phyloP scores from a whole-genome alignment of 2,888 invertebrate species.

The Amphipyra berbera region DNA sequence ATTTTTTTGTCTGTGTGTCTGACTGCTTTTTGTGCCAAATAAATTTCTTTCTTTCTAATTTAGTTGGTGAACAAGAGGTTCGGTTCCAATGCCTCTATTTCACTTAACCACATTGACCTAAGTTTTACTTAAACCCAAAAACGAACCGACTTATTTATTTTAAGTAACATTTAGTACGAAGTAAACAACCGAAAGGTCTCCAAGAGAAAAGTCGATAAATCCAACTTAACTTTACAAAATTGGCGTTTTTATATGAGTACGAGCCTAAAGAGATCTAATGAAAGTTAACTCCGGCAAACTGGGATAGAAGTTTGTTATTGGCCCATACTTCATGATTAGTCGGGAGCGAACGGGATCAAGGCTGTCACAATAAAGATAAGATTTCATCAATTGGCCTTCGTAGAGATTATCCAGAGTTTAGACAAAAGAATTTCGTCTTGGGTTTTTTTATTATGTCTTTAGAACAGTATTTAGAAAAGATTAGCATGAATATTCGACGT shows the following conservation, averaged over 20 bases:
- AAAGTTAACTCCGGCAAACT: conserved; percentile 63
- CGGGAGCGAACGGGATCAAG: conserved; percentile 62
- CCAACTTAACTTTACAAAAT: conserved; percentile 69
- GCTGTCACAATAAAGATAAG: conserved; percentile 74
- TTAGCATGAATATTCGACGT: too few species aligned
- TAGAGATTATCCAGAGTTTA: conserved; percentile 55
- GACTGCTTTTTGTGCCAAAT: too few species aligned
- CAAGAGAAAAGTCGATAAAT: conserved; percentile 63
- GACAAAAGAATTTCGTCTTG: conserved; percentile 41
- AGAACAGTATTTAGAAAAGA: too few species aligned
- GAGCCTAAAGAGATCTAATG: conserved; percentile 65
- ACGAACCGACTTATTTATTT: conserved; percentile 29
- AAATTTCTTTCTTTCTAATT: too few species aligned
- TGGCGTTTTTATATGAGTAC: conserved; percentile 69
- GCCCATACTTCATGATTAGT: conserved; percentile 73
- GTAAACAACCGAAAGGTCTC: conserved; percentile 35
- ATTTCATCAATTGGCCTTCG: conserved; percentile 69
- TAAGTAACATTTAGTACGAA: conserved; percentile 40
- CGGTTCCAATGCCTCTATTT: not conserved
- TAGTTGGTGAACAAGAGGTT: too few species aligned
- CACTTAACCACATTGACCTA: conserved; percentile 25
- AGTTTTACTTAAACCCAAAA: conserved; percentile 16
- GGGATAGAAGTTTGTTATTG: conserved; percentile 72
- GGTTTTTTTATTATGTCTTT: too few species aligned
- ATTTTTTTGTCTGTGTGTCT: too few species aligned